Evolutionary conservation across 2,113 vertebrate genomes (phyloP), one percentile per base, ranked within the genome.

Genomic region (Scolopax mira): DNA sequence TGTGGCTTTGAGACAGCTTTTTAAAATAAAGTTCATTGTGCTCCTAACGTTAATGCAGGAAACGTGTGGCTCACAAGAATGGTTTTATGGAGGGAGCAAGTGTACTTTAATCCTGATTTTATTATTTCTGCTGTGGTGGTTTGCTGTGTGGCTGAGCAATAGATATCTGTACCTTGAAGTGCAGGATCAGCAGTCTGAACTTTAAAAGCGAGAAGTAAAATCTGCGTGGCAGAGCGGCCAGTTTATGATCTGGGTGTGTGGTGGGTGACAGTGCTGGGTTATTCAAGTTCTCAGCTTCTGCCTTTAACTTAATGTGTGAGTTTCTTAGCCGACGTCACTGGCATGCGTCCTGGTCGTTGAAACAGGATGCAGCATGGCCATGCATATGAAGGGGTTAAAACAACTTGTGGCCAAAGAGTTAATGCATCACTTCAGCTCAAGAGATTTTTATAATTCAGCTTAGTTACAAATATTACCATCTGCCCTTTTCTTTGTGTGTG

Each of bases 71-170:
- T 95, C 84, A 51, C 1, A 60, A 84, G 88, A 51, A 80, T 61
- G 55, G 39, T 72, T 93, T 97, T 95, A 88, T 94, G 84, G 80
- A 92, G 82, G 70, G 81, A 94, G 70, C 81, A 49, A 91, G 84
- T 96, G 95, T 96, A 96, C 95, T 96, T 96, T 96, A 97, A 62
- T 96, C 94, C 89, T 92, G 66, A 51, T n/a, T 93, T 95, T 94
- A 96, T 96, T 96, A 88, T 94, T 95, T 96, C 81, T 96, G 30
- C 71, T 5, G 3, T 73, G 75, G 49, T 90, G 81, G 52, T 93
- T 95, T 15, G 30, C 52, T 83, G 37, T 77, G 51, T 60, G 86
- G 80, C 84, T 88, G 92, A 79, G 84, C 88, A 65, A 42, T 71
- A 70, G 88, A 75, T 91, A 71, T 5, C 79, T 0, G 2, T 67